A percentile compares a stretch with the other conserved stretches of the same genome.
Conservation (phyloP, 2,888 invertebrate genomes). For the Harpalus rufipes region DNA sequence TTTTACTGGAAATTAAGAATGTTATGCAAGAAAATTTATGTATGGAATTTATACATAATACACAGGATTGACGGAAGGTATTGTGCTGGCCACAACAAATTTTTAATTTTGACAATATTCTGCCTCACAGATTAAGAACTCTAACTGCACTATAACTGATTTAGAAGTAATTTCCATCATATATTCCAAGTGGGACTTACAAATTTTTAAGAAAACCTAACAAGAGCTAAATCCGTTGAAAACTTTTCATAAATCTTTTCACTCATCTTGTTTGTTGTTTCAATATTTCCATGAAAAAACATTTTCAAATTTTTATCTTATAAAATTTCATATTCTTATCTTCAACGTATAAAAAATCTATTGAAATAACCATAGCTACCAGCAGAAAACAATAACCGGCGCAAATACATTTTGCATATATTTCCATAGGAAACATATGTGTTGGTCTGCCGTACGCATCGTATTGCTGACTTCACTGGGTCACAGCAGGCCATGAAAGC, state of each 20-base stretch:
- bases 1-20: too few species aligned
- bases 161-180: neutral
- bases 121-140: too few species aligned
- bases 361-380: constrained; percentile 6
- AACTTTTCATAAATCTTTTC: constrained; percentile 1
- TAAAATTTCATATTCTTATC: constrained; percentile 16
- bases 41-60: too few species aligned
- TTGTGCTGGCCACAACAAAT: too few species aligned
- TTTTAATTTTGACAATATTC: too few species aligned
- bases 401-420: constrained; percentile 26
- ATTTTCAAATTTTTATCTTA: constrained; percentile 16
- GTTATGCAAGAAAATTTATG: too few species aligned
- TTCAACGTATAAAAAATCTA: neutral
- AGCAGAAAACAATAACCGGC: constrained; percentile 6
- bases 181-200: neutral
- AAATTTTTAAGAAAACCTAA: neutral
- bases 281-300: neutral
- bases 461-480: neutral
- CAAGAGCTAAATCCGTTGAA: neutral
- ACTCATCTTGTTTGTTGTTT: neutral
- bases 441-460: neutral
- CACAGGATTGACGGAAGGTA: too few species aligned
- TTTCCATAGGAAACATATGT: constrained; percentile 30
- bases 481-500: neutral
- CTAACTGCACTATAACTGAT: too few species aligned